Evolutionary conservation across 2,113 vertebrate genomes (phyloP).

Genomic region (Pelecanoides urinatrix): DNA sequence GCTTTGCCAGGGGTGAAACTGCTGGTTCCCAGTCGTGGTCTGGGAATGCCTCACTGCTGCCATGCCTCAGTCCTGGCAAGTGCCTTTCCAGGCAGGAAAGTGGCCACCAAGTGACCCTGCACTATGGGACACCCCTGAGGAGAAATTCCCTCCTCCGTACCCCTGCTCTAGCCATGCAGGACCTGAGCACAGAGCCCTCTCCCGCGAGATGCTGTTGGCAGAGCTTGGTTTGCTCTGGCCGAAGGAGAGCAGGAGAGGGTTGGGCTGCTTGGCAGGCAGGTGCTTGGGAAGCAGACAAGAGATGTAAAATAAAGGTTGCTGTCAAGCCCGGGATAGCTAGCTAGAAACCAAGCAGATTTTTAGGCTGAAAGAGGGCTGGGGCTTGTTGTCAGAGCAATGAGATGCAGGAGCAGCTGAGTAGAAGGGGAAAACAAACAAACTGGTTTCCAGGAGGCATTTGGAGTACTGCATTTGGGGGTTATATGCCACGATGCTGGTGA

Average conservation of each 20-base stretch:
- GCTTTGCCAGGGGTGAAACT: background rate
- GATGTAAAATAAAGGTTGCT: background rate
- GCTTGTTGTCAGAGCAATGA: accelerated
- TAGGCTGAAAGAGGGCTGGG: background rate
- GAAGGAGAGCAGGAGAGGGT: background rate
- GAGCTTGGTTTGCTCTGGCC: background rate
- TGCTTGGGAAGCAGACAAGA: background rate
- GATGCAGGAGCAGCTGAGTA: background rate
- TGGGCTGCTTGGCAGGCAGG: background rate
- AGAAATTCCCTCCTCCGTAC: background rate
- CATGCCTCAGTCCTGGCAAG: background rate
- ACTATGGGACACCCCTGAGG: background rate
- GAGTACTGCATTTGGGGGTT: background rate
- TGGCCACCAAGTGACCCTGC: background rate
- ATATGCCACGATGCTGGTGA: background rate
- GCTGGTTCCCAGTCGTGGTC: accelerated
- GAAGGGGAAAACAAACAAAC: background rate
- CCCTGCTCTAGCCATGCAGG: too few species aligned
- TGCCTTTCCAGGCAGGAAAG: background rate
- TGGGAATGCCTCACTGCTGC: background rate
- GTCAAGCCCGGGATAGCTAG: background rate
- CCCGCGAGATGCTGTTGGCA: background rate
- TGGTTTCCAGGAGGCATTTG: background rate
- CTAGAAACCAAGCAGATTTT: background rate
- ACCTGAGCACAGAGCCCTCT: background rate